Percentiles rank a stretch among this genome's conserved stretches.
phyloP scores from a whole-genome alignment of 2,113 vertebrate species.

The Oplegnathus fasciatus region DNA sequence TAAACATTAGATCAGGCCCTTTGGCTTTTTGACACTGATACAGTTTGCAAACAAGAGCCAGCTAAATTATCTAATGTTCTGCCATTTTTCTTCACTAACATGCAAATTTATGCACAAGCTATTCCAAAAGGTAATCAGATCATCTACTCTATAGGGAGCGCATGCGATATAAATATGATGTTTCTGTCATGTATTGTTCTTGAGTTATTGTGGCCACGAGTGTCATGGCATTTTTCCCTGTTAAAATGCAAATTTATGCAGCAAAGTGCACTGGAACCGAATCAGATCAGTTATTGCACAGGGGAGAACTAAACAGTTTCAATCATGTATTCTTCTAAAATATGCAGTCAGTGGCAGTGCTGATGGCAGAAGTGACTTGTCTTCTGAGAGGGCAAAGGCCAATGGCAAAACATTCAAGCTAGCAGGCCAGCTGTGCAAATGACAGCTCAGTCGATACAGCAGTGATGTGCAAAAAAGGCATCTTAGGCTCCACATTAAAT shows the following conservation, averaged over 20 bases:
- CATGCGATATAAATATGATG: slow-evolving; percentile 1
- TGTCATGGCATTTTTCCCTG: neutral
- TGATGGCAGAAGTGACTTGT: neutral
- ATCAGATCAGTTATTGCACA: slow-evolving; percentile 1
- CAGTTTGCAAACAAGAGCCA: neutral
- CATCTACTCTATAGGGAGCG: slow-evolving; percentile 3
- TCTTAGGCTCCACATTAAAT: slow-evolving; percentile 23
- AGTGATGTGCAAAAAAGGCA: neutral
- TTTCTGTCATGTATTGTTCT: slow-evolving; percentile 12
- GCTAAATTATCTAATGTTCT: neutral
- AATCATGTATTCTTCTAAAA: neutral
- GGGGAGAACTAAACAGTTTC: neutral
- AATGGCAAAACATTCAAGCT: slow-evolving; percentile 4
- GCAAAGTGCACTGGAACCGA: neutral
- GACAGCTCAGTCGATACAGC: neutral
- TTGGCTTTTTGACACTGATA: neutral
- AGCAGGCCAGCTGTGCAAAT: slow-evolving; percentile 30
- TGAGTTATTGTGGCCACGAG: slow-evolving; percentile 6
- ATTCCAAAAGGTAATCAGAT: slow-evolving; percentile 24
- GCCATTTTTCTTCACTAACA: neutral
- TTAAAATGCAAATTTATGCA: slow-evolving; percentile 48
- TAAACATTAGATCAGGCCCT: neutral
- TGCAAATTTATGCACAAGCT: slow-evolving; percentile 18
- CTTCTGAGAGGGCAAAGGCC: slow-evolving; percentile 28
- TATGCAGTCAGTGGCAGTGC: neutral